Conservation (phyloP, 2,797 vertebrate genomes). For the Cottoperca gobio region DNA sequence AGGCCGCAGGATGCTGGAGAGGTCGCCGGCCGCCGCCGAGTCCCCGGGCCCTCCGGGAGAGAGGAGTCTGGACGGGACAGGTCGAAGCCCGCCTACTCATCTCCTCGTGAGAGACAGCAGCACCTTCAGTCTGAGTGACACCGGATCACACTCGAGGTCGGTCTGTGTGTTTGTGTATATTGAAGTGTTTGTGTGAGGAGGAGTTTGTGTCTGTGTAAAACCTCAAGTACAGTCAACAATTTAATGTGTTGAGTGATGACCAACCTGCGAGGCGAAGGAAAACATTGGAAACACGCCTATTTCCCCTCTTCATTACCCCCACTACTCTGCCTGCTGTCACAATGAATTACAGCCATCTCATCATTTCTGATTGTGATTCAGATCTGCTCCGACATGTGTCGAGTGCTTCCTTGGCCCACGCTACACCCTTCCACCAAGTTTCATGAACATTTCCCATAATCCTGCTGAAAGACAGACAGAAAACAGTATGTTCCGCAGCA, state of each 20-base stretch:
- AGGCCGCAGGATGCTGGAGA: slow-evolving; percentile 85
- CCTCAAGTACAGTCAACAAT: not conserved
- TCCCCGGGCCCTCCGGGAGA: slow-evolving; percentile 87
- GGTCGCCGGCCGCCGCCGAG: slow-evolving; percentile 88
- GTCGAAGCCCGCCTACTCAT: slow-evolving; percentile 90
- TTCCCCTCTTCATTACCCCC: too few species aligned
- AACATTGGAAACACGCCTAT: not conserved
- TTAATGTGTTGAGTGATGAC: not conserved
- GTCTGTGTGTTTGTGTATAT: slow-evolving; percentile 8
- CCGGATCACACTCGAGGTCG: slow-evolving; percentile 94
- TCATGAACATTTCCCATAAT: too few species aligned
- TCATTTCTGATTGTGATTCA: too few species aligned
- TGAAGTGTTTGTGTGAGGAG: not conserved
- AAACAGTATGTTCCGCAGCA: not conserved
- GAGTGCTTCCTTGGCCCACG: too few species aligned
- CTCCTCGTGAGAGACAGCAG: slow-evolving; percentile 94
- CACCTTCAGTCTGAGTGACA: slow-evolving; percentile 92
- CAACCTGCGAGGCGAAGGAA: not conserved
- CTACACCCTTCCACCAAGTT: too few species aligned
- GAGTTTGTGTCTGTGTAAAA: not conserved
- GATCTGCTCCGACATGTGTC: too few species aligned
- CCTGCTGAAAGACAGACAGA: too few species aligned
- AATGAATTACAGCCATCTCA: too few species aligned
- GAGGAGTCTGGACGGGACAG: slow-evolving; percentile 72
- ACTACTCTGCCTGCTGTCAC: too few species aligned